Evolutionary conservation across 2,888 invertebrate genomes (phyloP), one percentile per base, ranked within the genome.

Genomic region (Macaria notata): DNA sequence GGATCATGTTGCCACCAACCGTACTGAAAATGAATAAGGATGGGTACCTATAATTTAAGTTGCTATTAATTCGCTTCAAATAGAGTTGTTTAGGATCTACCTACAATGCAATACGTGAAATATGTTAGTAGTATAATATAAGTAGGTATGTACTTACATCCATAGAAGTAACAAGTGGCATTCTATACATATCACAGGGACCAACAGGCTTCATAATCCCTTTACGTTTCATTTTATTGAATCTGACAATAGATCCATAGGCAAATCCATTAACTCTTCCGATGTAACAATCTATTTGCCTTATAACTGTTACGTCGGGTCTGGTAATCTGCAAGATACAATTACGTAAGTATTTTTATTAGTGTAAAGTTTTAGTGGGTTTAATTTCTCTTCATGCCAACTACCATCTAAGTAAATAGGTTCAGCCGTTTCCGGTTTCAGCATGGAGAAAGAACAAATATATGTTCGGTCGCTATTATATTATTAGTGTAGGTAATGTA

Each of bases 201-300:
- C 87, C 90, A 46, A 88, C 79, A n/a, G 93, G 92, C 70, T 93
- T 92, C n/a, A 90, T 76, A 6, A 92, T 80, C 30, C 91, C 90
- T 71, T 92, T 93, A 38, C 80, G 79, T 64, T 92, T 89, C 92
- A 92, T 92, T 73, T 80, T 88, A 3, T 62, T 73, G 63, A 92
- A 83, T 68, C 92, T 82, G 63, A 86, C 80, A 47, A 73, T 75
- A 1, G 93, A 93, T 49, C 89, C 91, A 64, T 93, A 93, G 0
- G 93, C 84, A 65, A 92, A 93, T 31, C 93, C 93, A 76, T 93
- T 90, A 1, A 91, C 91, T 71, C 83, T 80, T 29, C 92, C 92
- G 45, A 92, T 75, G 59, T 92, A 92, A 54, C 87, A 78, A 68
- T 93, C 93, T 9, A 92, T 79, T 45, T 84, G 72, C 59, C 89